Percentiles rank a stretch among this genome's conserved stretches.
phyloP scores from a whole-genome alignment of 2,113 vertebrate species.

The Dissostichus mawsoni region DNA sequence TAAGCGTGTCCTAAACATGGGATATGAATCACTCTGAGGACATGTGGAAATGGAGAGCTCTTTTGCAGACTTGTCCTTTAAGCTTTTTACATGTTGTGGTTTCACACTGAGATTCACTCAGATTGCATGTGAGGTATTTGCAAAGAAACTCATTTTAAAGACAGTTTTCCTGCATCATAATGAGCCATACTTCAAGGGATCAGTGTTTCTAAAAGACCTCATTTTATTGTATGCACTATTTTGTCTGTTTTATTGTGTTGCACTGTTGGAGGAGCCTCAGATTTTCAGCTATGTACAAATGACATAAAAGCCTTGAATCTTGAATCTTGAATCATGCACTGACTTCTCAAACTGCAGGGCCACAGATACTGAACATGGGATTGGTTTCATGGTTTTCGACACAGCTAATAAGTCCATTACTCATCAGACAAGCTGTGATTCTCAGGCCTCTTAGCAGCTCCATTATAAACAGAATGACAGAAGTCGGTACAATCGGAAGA shows the following conservation, averaged over 20 bases:
- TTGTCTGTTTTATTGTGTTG: too few relatives aligned
- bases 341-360: constrained; percentile 31
- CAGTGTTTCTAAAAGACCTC: constrained; percentile 18
- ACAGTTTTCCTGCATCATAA: not conserved
- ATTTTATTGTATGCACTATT: too few relatives aligned
- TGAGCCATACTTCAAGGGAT: constrained; percentile 25
- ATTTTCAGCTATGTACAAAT: too few relatives aligned
- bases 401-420: constrained; percentile 66
- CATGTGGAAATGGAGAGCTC: not conserved
- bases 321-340: not conserved
- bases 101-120: not conserved
- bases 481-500: constrained; percentile 72
- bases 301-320: too few relatives aligned
- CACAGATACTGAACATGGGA: constrained; percentile 61
- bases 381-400: constrained; percentile 57
- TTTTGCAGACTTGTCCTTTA: not conserved
- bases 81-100: constrained; percentile 1
- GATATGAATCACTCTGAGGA: constrained; percentile 38
- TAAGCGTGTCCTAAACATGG: constrained; percentile 7
- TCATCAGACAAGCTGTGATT: constrained; percentile 64
- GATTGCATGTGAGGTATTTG: constrained; percentile 1
- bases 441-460: constrained; percentile 72
- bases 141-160: not conserved
- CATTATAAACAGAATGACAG: constrained; percentile 71
- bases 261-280: too few relatives aligned